phyloP scores from a whole-genome alignment of 2,797 vertebrate genomes.

The Eleutherodactylus coqui region DNA sequence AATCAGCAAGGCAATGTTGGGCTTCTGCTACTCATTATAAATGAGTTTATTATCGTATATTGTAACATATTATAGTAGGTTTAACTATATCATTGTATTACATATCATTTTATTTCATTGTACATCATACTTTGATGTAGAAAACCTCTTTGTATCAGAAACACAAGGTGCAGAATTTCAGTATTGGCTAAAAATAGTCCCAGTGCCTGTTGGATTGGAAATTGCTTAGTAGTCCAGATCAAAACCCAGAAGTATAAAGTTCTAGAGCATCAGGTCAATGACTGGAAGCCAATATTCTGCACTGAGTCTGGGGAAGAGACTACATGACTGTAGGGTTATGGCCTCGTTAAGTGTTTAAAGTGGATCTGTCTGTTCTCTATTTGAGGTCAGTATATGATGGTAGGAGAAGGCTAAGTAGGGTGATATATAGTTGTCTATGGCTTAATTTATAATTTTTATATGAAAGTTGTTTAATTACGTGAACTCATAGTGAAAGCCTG shows the following conservation, averaged over 20 bases:
- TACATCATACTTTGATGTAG: too few species aligned
- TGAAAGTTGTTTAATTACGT: neutral
- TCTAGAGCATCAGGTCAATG: neutral
- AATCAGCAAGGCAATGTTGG: neutral
- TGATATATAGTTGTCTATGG: neutral
- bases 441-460: neutral
- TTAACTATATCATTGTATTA: too few species aligned
- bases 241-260: neutral
- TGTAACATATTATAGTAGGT: too few species aligned
- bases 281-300: neutral
- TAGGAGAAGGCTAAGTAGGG: rapidly evolving
- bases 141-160: too few species aligned
- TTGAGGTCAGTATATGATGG: neutral
- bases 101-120: too few species aligned
- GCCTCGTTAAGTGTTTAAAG: neutral
- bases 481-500: neutral
- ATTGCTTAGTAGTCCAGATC: neutral
- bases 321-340: neutral
- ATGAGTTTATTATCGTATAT: neutral
- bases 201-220: neutral
- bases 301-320: neutral
- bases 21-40: neutral
- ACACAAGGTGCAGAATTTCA: too few species aligned
- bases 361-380: neutral
- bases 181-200: too few species aligned